Evolutionary conservation across 2,888 invertebrate genomes (phyloP).

Genomic region (Lasioglossum villosulum): DNA sequence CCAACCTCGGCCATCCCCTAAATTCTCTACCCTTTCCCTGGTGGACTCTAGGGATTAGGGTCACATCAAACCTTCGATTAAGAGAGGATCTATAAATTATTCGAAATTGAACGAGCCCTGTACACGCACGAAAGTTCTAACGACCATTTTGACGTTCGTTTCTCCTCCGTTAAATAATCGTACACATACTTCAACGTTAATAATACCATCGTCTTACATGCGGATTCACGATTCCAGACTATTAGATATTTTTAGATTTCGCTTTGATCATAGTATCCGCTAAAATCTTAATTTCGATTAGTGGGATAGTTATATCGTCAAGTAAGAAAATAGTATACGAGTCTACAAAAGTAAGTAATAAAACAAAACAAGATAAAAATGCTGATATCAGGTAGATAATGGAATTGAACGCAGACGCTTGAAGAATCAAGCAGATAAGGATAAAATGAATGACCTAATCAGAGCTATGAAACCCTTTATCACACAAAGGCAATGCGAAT

Average conservation of each 20-base stretch:
- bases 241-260: no score
- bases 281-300: no score
- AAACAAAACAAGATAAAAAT: neutral
- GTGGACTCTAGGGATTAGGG: neutral
- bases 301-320: no score
- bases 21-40: neutral
- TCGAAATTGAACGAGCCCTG: neutral
- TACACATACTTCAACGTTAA: neutral
- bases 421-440: no score
- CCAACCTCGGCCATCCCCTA: neutral
- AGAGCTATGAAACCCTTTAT: no score
- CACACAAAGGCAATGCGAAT: no score
- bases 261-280: no score
- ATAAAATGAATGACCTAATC: no score
- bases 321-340: no score
- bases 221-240: neutral
- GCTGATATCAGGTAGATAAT: neutral
- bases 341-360: neutral
- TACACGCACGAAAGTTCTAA: neutral
- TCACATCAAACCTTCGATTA: neutral
- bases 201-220: neutral
- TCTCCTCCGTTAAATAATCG: neutral
- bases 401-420: no score
- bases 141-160: neutral
- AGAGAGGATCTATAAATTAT: constrained; percentile 9